A percentile compares a stretch with the other conserved stretches of the same genome.
phyloP scores from a whole-genome alignment of 2,113 vertebrate genomes.

The Anolis sagrei region DNA sequence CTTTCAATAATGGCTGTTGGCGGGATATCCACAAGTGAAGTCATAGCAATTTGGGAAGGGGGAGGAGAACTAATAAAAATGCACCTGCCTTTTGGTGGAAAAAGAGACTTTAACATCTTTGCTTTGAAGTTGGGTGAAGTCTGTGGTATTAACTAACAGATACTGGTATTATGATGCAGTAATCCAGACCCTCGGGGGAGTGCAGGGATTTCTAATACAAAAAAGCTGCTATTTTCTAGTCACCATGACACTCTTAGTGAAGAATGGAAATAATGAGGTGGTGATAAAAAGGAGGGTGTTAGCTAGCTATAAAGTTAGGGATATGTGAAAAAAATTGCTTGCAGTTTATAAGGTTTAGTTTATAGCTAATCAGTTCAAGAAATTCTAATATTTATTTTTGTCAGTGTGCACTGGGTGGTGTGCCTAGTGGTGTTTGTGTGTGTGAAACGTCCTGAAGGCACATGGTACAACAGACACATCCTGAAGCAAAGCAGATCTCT shows the following conservation, averaged over 20 bases:
- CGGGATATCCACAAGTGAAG: slow-evolving; percentile 78
- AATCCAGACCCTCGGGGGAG: slow-evolving; percentile 72
- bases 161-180: slow-evolving; percentile 78
- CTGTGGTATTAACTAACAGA: slow-evolving; percentile 80
- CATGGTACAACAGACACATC: not conserved
- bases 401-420: not conserved
- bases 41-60: slow-evolving; percentile 84
- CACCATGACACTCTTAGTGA: slow-evolving; percentile 62
- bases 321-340: slow-evolving; percentile 42
- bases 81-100: slow-evolving; percentile 87
- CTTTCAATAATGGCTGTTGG: slow-evolving; percentile 82
- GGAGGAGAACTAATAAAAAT: slow-evolving; percentile 87
- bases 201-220: slow-evolving; percentile 66
- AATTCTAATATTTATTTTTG: not conserved
- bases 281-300: slow-evolving; percentile 60
- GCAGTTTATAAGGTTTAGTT: not conserved
- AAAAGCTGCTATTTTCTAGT: slow-evolving; percentile 69
- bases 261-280: slow-evolving; percentile 64
- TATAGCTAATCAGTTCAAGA: not conserved
- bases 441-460: not conserved
- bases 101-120: slow-evolving; percentile 81
- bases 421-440: too few species aligned
- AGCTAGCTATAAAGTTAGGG: slow-evolving; percentile 53
- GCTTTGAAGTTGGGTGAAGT: slow-evolving; percentile 81
- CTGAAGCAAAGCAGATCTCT: not conserved